Evolutionary conservation across 2,797 vertebrate species (phyloP).

Genomic region (Ceryle rudis): DNA sequence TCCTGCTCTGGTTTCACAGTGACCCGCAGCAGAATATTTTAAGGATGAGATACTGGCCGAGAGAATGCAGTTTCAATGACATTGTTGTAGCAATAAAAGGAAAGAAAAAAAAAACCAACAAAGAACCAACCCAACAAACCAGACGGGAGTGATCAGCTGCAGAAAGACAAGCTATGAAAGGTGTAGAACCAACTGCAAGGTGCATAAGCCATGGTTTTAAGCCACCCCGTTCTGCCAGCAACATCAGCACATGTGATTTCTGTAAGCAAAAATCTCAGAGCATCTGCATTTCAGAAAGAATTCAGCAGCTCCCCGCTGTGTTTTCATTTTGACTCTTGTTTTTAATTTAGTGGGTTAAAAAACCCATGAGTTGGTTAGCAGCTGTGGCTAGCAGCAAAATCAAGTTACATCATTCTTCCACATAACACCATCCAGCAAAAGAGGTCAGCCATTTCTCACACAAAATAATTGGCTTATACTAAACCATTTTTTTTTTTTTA

Average conservation of each 20-base stretch:
- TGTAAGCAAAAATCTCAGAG: not conserved
- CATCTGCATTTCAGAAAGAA: not conserved
- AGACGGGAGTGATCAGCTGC: not conserved
- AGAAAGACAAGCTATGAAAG: not conserved
- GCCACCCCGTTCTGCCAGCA: not conserved
- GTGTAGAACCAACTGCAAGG: constrained; percentile 24
- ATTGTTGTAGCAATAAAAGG: not conserved
- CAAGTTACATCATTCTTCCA: not conserved
- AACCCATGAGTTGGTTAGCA: not conserved
- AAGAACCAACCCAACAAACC: too few species aligned
- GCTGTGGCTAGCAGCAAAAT: not conserved
- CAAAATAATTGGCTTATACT: not conserved
- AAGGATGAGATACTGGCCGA: not conserved
- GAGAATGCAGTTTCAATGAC: constrained; percentile 16
- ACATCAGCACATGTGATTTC: not conserved
- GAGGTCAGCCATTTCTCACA: not conserved
- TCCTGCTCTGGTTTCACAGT: constrained; percentile 16
- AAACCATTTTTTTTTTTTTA: not conserved
- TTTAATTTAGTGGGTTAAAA: not conserved
- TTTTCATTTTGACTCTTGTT: not conserved
- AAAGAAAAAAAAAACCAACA: not conserved
- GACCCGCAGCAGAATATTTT: not conserved
- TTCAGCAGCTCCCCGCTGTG: not conserved
- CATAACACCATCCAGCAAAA: not conserved
- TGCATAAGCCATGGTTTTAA: not conserved